Base-by-base conservation (phyloP, 2,888 invertebrate species). In the Rhorus exstirpatorius region DNA sequence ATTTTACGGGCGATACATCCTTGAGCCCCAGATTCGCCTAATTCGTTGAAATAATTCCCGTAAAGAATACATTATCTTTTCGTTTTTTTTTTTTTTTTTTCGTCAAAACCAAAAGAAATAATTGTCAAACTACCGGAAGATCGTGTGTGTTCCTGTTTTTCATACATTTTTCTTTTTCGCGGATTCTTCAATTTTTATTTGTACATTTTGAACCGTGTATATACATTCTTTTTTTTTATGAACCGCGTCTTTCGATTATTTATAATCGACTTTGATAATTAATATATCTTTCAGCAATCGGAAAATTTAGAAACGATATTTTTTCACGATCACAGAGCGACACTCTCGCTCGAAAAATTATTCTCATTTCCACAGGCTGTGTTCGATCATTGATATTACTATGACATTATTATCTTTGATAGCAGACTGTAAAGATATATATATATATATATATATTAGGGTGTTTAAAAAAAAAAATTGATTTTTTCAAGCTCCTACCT, bases 311-410 rank as follows among this genome's bases (percentile, higher is more conserved):
- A 14, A 44, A 72, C 12, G 19, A 49, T 14, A 24, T 71, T 72
- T 72, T 35, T 60, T 49, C 46, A 49, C 38, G 24, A n/a, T 58
- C 21, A n/a, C n/a, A 31, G 14, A 19, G 35, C 31, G 24, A 1
- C 21, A 21, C n/a, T 44, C 44, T 44, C 24, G 41, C 19, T 49
- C 12, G 49, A 49, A 49, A 14, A 17, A 7, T 63, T 14, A 17
- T 10, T 60, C 35, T 35, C 14, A 49, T 72, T 72, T 35, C 21
- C 55, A 26, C 60, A 67, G 60, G 67, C 67, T 67, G 68, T 67
- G 67, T 21, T 19, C 46, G 35, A 60, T 67, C 35, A 67, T 60
- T 68, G 67, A 67, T 68, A 60, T 60, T 67, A 68, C 12, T 49
- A 58, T 31, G 26, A 44, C 12, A 55, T 76, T 49, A 67, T 55